Conservation (phyloP, 1,140 invertebrate genomes). For the Ceratina japonica region DNA sequence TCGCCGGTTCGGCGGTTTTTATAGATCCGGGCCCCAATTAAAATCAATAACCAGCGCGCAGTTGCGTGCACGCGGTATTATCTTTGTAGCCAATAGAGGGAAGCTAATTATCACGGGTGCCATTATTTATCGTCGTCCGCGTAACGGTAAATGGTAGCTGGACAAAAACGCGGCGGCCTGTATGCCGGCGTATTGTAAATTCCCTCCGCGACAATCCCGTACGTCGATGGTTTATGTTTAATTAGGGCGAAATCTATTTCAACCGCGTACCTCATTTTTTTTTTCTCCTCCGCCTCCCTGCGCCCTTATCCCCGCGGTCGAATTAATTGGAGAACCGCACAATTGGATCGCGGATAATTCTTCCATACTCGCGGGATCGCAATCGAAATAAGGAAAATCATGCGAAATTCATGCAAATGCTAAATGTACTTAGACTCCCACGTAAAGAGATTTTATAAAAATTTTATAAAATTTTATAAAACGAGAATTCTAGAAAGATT, state of each 20-base stretch:
- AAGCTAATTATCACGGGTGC: conserved; percentile 41
- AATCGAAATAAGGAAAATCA: no score
- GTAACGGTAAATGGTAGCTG: conserved; percentile 1
- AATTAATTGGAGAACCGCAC: conserved; percentile 7
- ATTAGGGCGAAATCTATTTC: conserved; percentile 35
- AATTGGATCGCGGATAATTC: neutral
- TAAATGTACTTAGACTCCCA: no score
- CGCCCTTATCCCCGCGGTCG: neutral
- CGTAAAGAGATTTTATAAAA: no score
- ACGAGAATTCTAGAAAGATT: no score
- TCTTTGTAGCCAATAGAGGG: neutral
- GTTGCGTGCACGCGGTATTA: neutral
- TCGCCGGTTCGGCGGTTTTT: conserved; percentile 1
- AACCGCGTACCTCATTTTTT: neutral
- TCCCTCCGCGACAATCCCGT: neutral
- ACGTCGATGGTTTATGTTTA: conserved; percentile 28
- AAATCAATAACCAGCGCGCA: conserved; percentile 21
- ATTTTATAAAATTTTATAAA: no score
- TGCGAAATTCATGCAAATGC: no score
- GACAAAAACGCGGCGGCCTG: conserved; percentile 16
- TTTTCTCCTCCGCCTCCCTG: neutral
- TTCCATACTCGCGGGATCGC: no score
- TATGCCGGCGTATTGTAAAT: conserved; percentile 4
- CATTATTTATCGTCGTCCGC: conserved; percentile 32
- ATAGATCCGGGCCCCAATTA: neutral